Percentiles rank a stretch among this genome's conserved stretches.
Evolutionary conservation across 2,113 vertebrate species (phyloP).

Genomic region (Probosciger aterrimus): DNA sequence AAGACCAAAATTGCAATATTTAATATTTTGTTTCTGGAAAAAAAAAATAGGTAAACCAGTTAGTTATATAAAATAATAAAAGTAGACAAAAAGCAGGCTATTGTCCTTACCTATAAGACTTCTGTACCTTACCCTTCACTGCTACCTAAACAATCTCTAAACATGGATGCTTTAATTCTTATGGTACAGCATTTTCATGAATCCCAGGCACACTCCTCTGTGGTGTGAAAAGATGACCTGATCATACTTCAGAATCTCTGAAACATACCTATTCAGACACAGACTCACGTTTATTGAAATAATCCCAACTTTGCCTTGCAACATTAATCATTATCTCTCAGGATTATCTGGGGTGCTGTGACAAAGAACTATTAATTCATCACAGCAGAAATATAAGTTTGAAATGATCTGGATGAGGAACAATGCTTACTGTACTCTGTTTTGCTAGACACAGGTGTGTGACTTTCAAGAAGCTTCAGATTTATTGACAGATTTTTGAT

Average conservation of each 20-base stretch:
- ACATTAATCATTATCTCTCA: neutral
- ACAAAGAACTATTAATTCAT: neutral
- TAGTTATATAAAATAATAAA: neutral
- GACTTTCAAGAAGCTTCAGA: neutral
- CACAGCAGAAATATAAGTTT: neutral
- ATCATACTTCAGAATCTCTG: neutral
- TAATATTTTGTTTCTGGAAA: neutral
- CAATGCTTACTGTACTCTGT: neutral
- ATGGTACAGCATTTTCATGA: neutral
- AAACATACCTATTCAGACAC: neutral
- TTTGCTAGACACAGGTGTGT: fast-evolving
- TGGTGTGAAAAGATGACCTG: neutral
- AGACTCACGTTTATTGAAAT: neutral
- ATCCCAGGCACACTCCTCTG: neutral
- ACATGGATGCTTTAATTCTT: neutral
- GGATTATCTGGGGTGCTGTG: neutral
- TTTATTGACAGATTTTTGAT: neutral
- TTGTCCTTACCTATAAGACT: neutral
- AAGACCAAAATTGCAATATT: neutral
- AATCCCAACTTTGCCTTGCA: neutral
- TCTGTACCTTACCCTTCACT: neutral
- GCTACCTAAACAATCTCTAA: neutral
- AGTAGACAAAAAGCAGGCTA: neutral
- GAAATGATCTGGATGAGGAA: neutral
- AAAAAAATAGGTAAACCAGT: neutral